Evolutionary conservation across 2,888 invertebrate species (phyloP).

Genomic region (Thera britannica): DNA sequence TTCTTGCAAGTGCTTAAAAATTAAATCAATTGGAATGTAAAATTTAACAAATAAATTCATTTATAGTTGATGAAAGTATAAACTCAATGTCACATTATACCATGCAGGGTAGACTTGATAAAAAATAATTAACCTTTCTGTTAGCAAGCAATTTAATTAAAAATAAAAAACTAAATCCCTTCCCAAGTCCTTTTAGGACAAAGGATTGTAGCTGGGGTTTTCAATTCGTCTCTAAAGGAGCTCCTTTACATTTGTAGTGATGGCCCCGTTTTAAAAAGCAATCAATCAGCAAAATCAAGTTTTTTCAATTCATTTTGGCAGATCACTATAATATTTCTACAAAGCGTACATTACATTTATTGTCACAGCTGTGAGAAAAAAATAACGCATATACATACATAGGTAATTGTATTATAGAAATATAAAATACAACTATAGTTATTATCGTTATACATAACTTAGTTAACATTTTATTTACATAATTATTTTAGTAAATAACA

Average conservation of each 20-base stretch:
- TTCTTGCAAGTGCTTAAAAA: conserved; percentile 4
- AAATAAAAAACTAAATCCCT: conserved; percentile 1
- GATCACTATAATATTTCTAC: conserved; percentile 66
- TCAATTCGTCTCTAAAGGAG: conserved; percentile 13
- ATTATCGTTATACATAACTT: conserved; percentile 46
- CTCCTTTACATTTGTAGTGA: conserved; percentile 9
- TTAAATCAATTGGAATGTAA: too few species aligned
- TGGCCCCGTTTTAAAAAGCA: conserved; percentile 35
- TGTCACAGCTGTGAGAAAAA: conserved; percentile 82
- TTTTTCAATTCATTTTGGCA: conserved; percentile 64
- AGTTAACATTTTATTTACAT: conserved; percentile 62
- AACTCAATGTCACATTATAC: too few species aligned
- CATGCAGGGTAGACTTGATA: neutral
- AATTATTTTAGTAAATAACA: conserved; percentile 62
- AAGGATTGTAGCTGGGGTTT: neutral
- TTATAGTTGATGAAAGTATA: too few species aligned
- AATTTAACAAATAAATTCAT: neutral
- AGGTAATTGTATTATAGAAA: conserved; percentile 42
- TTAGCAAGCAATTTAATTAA: conserved; percentile 12
- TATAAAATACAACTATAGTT: conserved; percentile 44
- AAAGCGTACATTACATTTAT: conserved; percentile 83
- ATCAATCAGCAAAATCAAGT: conserved; percentile 31
- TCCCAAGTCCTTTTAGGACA: conserved; percentile 12
- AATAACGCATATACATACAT: conserved; percentile 52
- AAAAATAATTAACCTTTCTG: neutral